These are phyloP conservation scores for Cecropterus lyciades DNA, from an alignment of 1,140 invertebrate genomes.

Conservation along the genomic window DNA sequence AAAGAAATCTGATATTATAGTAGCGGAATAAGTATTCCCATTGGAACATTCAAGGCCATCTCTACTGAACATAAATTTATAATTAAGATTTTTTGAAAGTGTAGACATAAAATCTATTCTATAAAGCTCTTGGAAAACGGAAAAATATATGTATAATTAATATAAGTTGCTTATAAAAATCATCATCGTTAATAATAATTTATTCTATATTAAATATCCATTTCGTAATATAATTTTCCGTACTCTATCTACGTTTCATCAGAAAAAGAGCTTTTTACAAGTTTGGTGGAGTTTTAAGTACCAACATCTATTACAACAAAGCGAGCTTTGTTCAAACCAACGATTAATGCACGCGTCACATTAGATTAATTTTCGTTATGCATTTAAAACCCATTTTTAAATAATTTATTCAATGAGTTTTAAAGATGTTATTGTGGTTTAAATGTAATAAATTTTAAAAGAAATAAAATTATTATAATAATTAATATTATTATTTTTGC, in stretches of 20 bases:
- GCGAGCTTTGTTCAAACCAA: slow-evolving; percentile 43
- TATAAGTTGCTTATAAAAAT: slow-evolving; percentile 43
- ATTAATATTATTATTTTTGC: too few relatives aligned
- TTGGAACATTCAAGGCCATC: slow-evolving; percentile 59
- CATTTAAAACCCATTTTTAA: background rate
- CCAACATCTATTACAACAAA: slow-evolving; percentile 64
- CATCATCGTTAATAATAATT: slow-evolving; percentile 46
- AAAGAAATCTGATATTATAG: slow-evolving; percentile 10
- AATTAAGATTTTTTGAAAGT: slow-evolving; percentile 40
- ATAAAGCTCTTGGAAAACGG: slow-evolving; percentile 43
- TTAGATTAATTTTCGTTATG: too few relatives aligned
- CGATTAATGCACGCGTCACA: too few relatives aligned
- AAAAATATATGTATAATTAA: slow-evolving; percentile 39
- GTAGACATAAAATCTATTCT: slow-evolving; percentile 41
- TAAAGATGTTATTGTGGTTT: too few relatives aligned
- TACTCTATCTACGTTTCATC: slow-evolving; percentile 49
- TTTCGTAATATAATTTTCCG: slow-evolving; percentile 55
- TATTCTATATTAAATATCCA: slow-evolving; percentile 62
- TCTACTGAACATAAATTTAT: slow-evolving; percentile 59
- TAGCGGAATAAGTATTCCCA: slow-evolving; percentile 14
- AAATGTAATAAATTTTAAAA: too few relatives aligned
- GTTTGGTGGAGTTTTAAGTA: slow-evolving; percentile 60
- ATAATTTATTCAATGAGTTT: too few relatives aligned
- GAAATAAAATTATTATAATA: too few relatives aligned
- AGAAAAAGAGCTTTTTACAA: slow-evolving; percentile 54